phyloP scores from a whole-genome alignment of 2,113 vertebrate species.

The Sebastes schlegelii region DNA sequence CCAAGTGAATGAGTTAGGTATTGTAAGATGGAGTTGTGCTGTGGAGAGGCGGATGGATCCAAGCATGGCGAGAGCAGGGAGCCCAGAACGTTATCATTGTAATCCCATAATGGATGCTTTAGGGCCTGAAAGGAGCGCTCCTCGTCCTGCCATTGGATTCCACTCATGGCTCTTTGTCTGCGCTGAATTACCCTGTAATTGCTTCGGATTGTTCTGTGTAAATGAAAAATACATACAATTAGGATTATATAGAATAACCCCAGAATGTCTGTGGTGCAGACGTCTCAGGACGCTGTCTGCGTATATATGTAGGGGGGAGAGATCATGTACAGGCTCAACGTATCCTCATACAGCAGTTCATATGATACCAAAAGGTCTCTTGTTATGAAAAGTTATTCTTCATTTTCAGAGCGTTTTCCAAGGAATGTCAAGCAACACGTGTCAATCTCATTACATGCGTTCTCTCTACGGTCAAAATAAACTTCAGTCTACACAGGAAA shows the following conservation, averaged over 20 bases:
- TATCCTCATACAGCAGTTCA: too few species aligned
- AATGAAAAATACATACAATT: slow-evolving; percentile 70
- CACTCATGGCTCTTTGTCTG: slow-evolving; percentile 66
- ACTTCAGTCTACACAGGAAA: too few species aligned
- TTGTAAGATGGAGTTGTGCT: slow-evolving; percentile 50
- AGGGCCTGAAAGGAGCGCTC: slow-evolving; percentile 59
- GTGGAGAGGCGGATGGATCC: slow-evolving; percentile 38
- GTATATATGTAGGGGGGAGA: not conserved
- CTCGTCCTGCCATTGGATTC: slow-evolving; percentile 57
- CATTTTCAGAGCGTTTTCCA: too few species aligned
- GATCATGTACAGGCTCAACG: not conserved
- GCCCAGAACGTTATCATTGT: slow-evolving; percentile 65
- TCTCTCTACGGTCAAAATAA: too few species aligned
- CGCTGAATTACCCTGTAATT: slow-evolving; percentile 69
- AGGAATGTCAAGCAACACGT: too few species aligned
- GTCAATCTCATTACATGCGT: too few species aligned
- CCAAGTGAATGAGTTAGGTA: slow-evolving; percentile 59
- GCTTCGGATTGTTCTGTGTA: slow-evolving; percentile 61
- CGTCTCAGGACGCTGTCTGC: slow-evolving; percentile 18
- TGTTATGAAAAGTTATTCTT: too few species aligned
- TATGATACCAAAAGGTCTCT: too few species aligned
- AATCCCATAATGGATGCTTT: slow-evolving; percentile 77
- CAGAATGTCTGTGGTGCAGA: slow-evolving; percentile 34
- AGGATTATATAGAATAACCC: slow-evolving; percentile 50
- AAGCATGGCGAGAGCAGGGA: slow-evolving; percentile 49